These are phyloP conservation scores for Ischnura elegans DNA, from an alignment of 2,888 invertebrate genomes.

Conservation along the genomic window DNA sequence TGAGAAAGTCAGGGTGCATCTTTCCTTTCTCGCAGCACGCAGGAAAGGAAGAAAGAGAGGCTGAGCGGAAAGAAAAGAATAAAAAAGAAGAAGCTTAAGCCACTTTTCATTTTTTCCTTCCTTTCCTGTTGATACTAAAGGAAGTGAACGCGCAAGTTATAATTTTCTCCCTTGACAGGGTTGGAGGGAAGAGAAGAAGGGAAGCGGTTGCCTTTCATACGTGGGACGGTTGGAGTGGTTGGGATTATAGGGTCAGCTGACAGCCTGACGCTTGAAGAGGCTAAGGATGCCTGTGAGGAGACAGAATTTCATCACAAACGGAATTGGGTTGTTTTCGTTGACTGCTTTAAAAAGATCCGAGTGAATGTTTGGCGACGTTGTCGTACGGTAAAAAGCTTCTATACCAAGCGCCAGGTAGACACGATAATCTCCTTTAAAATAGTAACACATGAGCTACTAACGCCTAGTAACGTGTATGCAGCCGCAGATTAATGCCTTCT, in stretches of 20 bases:
- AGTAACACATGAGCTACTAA: too few species aligned
- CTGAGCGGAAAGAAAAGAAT: neutral
- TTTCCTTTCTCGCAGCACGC: neutral
- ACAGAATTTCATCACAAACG: neutral
- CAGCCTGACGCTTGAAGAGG: neutral
- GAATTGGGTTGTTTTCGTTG: neutral
- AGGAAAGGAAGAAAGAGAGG: neutral
- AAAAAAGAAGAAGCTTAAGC: slow-evolving; percentile 2
- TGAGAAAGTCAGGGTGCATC: neutral
- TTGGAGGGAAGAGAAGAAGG: neutral
- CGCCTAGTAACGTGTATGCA: too few species aligned
- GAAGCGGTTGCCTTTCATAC: neutral
- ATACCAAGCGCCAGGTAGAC: too few species aligned
- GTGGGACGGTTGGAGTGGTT: neutral
- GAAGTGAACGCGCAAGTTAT: slow-evolving; percentile 5
- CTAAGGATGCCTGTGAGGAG: neutral
- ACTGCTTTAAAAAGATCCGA: neutral
- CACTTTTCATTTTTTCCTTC: neutral
- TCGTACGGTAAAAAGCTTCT: too few species aligned
- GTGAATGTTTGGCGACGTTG: too few species aligned
- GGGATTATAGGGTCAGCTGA: slow-evolving; percentile 15
- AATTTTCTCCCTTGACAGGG: neutral
- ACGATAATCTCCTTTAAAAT: too few species aligned
- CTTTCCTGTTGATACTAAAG: slow-evolving; percentile 17
- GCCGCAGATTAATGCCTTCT: too few species aligned